Evolutionary conservation across 2,113 vertebrate species (phyloP).

Genomic region (Vulpes ferrilata): DNA sequence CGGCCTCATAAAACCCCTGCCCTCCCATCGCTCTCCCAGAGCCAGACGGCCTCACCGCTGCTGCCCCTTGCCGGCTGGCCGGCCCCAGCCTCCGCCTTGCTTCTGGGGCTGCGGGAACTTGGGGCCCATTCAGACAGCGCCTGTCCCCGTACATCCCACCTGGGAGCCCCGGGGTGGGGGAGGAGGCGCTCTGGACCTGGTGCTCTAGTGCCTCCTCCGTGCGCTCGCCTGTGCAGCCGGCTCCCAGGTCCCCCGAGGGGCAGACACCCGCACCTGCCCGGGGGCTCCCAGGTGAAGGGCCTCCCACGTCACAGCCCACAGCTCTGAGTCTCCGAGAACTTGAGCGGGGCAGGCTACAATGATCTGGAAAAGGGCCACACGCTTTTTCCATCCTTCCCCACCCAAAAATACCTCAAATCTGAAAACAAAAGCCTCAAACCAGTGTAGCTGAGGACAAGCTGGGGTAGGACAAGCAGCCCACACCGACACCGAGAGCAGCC

Average conservation of each 20-base stretch:
- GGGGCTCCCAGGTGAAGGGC: neutral
- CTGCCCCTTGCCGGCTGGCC: neutral
- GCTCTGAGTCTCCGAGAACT: conserved; percentile 31
- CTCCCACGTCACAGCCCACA: neutral
- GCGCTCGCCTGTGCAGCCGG: accelerated
- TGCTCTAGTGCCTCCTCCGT: accelerated
- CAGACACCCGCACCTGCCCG: neutral
- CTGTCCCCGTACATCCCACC: no score
- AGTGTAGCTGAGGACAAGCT: neutral
- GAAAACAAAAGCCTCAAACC: conserved; percentile 53
- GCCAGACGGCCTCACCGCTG: accelerated
- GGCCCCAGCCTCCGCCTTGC: neutral
- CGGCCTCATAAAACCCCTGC: neutral
- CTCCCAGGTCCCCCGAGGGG: no score
- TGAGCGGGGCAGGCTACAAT: neutral
- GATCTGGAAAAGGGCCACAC: neutral
- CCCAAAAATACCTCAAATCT: conserved; percentile 58
- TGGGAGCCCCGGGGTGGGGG: no score
- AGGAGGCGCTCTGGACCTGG: neutral
- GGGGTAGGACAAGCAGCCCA: neutral
- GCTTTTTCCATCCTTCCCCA: conserved; percentile 30
- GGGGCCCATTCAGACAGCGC: accelerated
- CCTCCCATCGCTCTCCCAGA: no score
- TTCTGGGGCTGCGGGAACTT: neutral
- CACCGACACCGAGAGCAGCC: neutral